phyloP scores from a whole-genome alignment of 2,797 vertebrate genomes.

The Cyclopterus lumpus region DNA sequence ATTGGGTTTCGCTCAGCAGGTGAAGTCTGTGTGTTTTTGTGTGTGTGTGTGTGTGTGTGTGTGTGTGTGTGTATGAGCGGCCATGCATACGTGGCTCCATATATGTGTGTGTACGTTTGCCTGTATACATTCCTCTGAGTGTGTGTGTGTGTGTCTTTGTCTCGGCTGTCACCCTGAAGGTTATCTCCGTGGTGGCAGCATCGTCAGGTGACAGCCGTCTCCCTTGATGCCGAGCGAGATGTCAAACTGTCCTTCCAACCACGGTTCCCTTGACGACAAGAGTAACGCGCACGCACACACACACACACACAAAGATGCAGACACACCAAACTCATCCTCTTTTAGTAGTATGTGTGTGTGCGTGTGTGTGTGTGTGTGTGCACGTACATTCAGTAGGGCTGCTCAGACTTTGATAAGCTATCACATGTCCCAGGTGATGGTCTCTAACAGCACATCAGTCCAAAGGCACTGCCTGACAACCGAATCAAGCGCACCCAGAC shows the following conservation, averaged over 20 bases:
- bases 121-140: conserved; percentile 22
- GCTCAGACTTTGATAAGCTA: conserved; percentile 99
- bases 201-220: conserved; percentile 98
- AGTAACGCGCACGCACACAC: conserved; percentile 61
- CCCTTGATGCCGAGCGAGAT: conserved; percentile 96
- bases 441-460: conserved; percentile 92
- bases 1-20: conserved; percentile 68
- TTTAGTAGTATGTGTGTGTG: conserved; percentile 31
- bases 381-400: conserved; percentile 86
- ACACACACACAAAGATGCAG: conserved; percentile 15
- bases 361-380: conserved; percentile 20
- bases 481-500: conserved; percentile 81
- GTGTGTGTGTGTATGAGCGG: conserved; percentile 51
- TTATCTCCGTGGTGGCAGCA: conserved; percentile 93
- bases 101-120: conserved; percentile 23
- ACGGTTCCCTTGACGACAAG: conserved; percentile 89
- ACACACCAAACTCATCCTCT: conserved; percentile 49
- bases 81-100: conserved; percentile 56
- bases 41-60: too few relatives aligned
- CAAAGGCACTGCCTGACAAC: conserved; percentile 88
- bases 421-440: conserved; percentile 98
- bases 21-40: conserved; percentile 52
- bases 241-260: conserved; percentile 97
- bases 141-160: conserved; percentile 84
- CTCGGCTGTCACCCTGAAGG: conserved; percentile 95